Base-by-base conservation (phyloP, 1,140 invertebrate genomes). In the Tetraneura akinire region DNA sequence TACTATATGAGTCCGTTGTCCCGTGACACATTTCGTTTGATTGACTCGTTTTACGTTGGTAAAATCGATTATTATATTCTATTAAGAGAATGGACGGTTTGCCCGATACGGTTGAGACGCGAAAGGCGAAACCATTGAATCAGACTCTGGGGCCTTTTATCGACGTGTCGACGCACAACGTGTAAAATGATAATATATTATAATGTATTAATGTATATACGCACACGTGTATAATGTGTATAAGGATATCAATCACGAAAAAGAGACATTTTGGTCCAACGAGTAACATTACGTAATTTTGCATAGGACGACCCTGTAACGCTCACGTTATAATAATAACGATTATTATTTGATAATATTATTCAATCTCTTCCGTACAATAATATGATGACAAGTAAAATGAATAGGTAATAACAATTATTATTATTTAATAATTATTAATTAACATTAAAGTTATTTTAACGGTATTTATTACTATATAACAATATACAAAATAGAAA, bases 1-100 rank as follows among this genome's bases (percentile, higher is more conserved):
- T n/a, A n/a, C n/a, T n/a, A n/a, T n/a, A n/a, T n/a, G n/a, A n/a
- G 8, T 37, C 3, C 32, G 32, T 37, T 37, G 3, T 37, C 57
- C 23, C 3, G 14, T 60, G 57, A 60, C 57, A 29, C 29, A 62
- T 29, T 18, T 16, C 16, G 14, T 62, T 62, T 62, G 29, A 62
- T 62, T 62, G 29, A 62, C 60, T 62, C 9, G 29, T 62, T 62
- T 62, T 29, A 3, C 26, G 26, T 62, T 16, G 13, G 13, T n/a
- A 16, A 62, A 62, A 62, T 62, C 60, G 60, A 62, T 62, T 62
- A 62, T 62, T 62, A 62, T 62, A 62, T 62, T 32, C 26, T 62
- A 62, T 62, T n/a, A 29, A 32, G 60, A 8, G 18, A 62, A 62
- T 32, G 16, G 60, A 66, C 11, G 62, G 21, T 21, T 66, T 8